Evolutionary conservation across 2,797 vertebrate species (phyloP).

Genomic region (Cyprinella venusta): DNA sequence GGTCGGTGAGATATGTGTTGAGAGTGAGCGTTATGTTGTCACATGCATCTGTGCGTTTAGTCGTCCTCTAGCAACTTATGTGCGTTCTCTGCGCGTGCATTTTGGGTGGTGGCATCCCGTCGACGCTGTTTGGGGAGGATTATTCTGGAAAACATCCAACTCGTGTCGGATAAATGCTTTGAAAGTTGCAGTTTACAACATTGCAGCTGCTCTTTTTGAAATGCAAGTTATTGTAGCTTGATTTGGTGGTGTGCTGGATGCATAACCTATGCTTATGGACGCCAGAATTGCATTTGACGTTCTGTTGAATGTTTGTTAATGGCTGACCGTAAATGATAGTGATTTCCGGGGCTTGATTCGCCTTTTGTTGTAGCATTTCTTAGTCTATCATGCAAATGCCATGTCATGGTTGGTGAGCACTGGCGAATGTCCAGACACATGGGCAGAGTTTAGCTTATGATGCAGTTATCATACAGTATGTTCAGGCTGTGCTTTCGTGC

Average conservation of each 20-base stretch:
- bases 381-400: constrained; percentile 15
- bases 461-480: not conserved
- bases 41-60: not conserved
- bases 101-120: not conserved
- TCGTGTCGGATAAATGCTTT: constrained; percentile 5
- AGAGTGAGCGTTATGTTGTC: not conserved
- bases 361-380: not conserved
- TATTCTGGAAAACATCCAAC: not conserved
- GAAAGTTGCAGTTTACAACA: constrained; percentile 25
- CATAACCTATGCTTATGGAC: not conserved
- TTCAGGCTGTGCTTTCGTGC: too few species aligned
- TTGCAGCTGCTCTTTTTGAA: not conserved
- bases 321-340: not conserved
- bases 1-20: constrained; percentile 62
- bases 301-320: not conserved
- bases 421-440: constrained; percentile 34
- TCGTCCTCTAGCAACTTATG: not conserved
- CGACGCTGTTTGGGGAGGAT: constrained; percentile 9
- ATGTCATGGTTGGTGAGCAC: constrained; percentile 39
- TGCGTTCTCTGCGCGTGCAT: not conserved
- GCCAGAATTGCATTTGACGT: not conserved
- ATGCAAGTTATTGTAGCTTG: not conserved
- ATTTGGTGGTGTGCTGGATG: not conserved
- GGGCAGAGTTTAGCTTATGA: not conserved
- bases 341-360: accelerated